These are phyloP conservation scores for Tenthredo mesomela DNA, from an alignment of 2,888 invertebrate species.

Conservation along the genomic window DNA sequence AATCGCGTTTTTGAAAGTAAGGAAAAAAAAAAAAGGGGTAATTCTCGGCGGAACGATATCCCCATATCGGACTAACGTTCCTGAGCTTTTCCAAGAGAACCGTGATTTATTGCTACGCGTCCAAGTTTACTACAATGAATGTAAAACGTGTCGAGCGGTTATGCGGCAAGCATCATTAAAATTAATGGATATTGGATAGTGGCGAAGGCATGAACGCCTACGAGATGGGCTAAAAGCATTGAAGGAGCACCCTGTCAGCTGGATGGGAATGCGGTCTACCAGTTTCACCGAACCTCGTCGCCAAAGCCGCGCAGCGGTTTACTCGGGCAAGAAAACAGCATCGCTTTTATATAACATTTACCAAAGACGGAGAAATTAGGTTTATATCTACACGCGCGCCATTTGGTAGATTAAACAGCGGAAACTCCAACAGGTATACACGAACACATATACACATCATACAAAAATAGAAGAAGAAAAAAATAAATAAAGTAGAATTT, in stretches of 20 bases:
- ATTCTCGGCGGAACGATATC: not conserved
- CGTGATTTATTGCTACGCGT: conserved; percentile 14
- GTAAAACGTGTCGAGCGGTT: conserved; percentile 68
- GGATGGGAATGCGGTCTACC: conserved; percentile 37
- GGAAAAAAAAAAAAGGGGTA: not conserved
- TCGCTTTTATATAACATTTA: conserved; percentile 1
- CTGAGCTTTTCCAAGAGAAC: not conserved
- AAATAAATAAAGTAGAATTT: too few relatives aligned
- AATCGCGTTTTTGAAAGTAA: not conserved
- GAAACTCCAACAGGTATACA: not conserved
- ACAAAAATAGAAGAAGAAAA: not conserved
- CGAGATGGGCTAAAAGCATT: conserved; percentile 39
- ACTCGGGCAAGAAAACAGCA: not conserved
- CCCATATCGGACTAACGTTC: not conserved
- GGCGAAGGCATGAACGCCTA: conserved; percentile 61
- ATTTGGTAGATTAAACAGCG: not conserved
- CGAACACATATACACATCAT: not conserved
- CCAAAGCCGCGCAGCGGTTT: conserved; percentile 18
- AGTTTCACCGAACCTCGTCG: conserved; percentile 23
- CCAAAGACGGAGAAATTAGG: not conserved
- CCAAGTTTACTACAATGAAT: conserved; percentile 55
- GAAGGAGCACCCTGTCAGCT: conserved; percentile 32
- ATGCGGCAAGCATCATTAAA: conserved; percentile 68
- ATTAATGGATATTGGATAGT: conserved; percentile 73
- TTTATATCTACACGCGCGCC: too few relatives aligned